Base-by-base conservation (phyloP, 1,140 invertebrate species). In the Bombus haemorrhoidalis region DNA sequence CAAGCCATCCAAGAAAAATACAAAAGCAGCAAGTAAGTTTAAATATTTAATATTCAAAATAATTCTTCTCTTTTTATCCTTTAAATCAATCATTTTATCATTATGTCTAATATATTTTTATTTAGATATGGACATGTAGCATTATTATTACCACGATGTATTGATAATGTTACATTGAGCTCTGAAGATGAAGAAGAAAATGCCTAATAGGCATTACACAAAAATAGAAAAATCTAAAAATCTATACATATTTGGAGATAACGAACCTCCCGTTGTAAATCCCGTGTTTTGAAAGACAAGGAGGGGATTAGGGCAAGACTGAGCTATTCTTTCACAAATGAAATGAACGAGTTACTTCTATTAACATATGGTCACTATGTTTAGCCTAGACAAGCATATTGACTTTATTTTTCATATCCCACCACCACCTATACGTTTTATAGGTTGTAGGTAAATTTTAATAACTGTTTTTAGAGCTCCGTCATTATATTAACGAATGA, bases 1-100 rank as follows among this genome's bases (percentile, higher is more conserved):
- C 97, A 98, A 92, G 98, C 98, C 8, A 97, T 99, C 83, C 96
- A 96, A 75, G 97, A 98, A 90, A 98, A 98, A 95, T 98, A 98
- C 94, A 98, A 97, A 95, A 95, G 94, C 85, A 96, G 95, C 94
- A 98, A 98, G 97, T 97, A 89, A 91, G 93, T 92, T 68, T 9
- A 85, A 37, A 53, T 13, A 34, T 81, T 43, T 47, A n/a, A 37
- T 10, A 68, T 22, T 34, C 66, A 53, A 34, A 73, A 47, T 77
- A 57, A 53, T 4, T 47, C 47, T 64, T 18, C 76, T 59, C 34
- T 34, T 34, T 84, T 22, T 66, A 69, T 34, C 15, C 59, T 73
- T 76, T 73, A 57, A 81, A 83, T 34, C 53, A 68, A 74, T 53
- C 18, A 53, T 53, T 53, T 53, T 53, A 22, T 53, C 47, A 53